Evolutionary conservation across 2,888 invertebrate genomes (phyloP).

Genomic region (Cheilosia grossa): DNA sequence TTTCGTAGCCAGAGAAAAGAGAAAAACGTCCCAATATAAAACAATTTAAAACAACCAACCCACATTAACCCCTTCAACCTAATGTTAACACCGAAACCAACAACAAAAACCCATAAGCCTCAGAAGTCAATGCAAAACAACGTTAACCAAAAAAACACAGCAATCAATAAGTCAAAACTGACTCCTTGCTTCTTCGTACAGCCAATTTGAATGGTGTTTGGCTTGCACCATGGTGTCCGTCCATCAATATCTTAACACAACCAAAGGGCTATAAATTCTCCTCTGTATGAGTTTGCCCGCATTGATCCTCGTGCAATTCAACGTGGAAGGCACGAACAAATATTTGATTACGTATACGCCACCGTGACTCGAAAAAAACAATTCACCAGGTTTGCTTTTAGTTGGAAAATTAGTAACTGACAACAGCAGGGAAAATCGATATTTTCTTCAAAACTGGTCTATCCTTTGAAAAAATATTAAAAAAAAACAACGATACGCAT

Average conservation of each 20-base stretch:
- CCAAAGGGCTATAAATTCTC: slow-evolving; percentile 35
- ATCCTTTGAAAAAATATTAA: not conserved
- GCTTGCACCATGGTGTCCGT: slow-evolving; percentile 1
- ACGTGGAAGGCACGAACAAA: not conserved
- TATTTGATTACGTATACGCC: slow-evolving; percentile 38
- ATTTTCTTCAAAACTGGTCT: not conserved
- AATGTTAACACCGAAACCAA: not conserved
- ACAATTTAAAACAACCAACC: slow-evolving; percentile 29
- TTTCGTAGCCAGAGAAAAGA: not conserved
- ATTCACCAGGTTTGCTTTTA: not conserved
- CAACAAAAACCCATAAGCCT: slow-evolving; percentile 19
- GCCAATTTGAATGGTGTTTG: slow-evolving; percentile 20
- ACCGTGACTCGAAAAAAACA: not conserved
- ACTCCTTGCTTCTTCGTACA: not conserved
- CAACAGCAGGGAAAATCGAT: not conserved
- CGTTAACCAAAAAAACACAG: not conserved
- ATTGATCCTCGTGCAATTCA: slow-evolving; percentile 19
- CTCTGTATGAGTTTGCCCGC: slow-evolving; percentile 4
- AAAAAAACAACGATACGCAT: not conserved
- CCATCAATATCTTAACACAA: slow-evolving; percentile 4
- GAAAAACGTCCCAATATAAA: not conserved
- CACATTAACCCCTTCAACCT: slow-evolving; percentile 25
- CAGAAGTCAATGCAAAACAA: slow-evolving; percentile 13
- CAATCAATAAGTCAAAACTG: slow-evolving; percentile 20
- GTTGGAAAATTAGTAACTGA: not conserved